Percentiles rank a stretch among this genome's conserved stretches.
phyloP scores from a whole-genome alignment of 1,140 invertebrate genomes.

The Sitobion miscanthi region DNA sequence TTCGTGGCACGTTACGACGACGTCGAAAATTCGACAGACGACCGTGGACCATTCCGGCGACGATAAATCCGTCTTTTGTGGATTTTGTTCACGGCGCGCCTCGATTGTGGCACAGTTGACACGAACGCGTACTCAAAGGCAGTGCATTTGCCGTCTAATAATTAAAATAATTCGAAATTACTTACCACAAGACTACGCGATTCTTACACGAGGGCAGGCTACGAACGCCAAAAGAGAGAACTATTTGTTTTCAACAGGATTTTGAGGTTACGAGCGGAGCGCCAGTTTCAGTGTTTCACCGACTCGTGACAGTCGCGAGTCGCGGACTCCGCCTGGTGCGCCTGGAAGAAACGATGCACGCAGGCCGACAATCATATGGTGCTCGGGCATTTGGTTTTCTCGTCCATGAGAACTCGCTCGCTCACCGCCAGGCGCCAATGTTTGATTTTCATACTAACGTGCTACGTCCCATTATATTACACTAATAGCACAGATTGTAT shows the following conservation, averaged over 20 bases:
- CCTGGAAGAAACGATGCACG: neutral
- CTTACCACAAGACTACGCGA: constrained; percentile 45
- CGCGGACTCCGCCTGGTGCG: neutral
- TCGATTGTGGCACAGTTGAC: neutral
- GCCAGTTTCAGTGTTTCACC: neutral
- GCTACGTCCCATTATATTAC: neutral
- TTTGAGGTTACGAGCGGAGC: constrained; percentile 32
- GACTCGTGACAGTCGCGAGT: constrained; percentile 8
- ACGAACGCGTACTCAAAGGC: neutral
- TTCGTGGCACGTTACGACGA: neutral
- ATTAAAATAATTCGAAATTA: neutral
- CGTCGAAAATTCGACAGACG: neutral
- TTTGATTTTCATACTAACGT: neutral
- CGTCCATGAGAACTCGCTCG: neutral
- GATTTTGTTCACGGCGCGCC: neutral
- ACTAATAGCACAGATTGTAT: too few relatives aligned
- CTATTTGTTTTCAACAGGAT: constrained; percentile 45
- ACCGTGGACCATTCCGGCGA: too few relatives aligned
- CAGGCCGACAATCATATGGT: neutral
- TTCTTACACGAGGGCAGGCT: constrained; percentile 42
- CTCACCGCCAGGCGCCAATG: neutral
- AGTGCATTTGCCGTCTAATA: neutral
- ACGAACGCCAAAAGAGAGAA: constrained; percentile 47
- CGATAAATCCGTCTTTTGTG: neutral
- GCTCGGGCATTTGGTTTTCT: neutral